These are phyloP conservation scores for Macrosiphum euphorbiae DNA, from an alignment of 2,888 invertebrate species.

Conservation along the genomic window DNA sequence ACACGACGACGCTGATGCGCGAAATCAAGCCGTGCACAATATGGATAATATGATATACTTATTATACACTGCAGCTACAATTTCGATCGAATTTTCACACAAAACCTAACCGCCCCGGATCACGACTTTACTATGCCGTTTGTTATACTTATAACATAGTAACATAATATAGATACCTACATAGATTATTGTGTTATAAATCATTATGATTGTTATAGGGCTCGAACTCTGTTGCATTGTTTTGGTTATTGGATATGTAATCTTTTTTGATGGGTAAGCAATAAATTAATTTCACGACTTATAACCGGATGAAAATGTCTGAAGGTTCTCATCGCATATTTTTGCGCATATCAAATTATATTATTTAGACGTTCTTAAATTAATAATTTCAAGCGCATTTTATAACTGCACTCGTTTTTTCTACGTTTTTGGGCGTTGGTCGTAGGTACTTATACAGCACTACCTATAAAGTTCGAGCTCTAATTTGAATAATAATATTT, in stretches of 20 bases:
- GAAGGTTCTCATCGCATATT: background rate
- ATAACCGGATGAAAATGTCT: background rate
- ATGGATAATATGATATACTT: background rate
- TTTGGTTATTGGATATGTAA: background rate
- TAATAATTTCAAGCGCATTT: background rate
- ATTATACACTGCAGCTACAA: background rate
- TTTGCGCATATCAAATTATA: background rate
- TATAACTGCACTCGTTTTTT: background rate
- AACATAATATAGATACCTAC: background rate
- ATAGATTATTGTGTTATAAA: background rate
- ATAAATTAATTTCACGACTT: background rate
- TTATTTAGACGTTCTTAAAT: background rate
- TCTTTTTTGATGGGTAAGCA: background rate
- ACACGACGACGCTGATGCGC: background rate
- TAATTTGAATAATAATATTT: background rate
- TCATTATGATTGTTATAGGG: background rate
- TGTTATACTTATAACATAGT: background rate
- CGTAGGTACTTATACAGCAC: too few relatives aligned
- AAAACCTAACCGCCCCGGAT: background rate
- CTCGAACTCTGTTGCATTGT: background rate
- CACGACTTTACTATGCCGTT: background rate
- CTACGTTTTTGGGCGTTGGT: background rate
- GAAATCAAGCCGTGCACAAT: background rate
- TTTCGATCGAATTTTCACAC: background rate
- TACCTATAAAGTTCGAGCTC: background rate